Evolutionary conservation across 2,888 invertebrate genomes (phyloP).

Genomic region (Lingula anatina): DNA sequence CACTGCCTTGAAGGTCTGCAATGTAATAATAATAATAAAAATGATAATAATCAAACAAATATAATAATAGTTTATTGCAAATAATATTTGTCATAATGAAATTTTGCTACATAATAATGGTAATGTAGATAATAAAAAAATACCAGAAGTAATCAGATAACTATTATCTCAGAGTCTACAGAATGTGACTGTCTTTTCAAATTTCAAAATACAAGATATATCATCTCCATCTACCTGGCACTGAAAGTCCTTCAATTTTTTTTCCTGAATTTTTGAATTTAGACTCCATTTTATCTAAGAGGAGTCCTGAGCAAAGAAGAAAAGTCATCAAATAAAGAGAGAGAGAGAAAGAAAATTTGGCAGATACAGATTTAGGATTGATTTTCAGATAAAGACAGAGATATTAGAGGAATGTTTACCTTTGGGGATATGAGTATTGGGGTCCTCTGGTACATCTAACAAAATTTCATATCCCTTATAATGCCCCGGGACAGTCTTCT

Average conservation of each 20-base stretch:
- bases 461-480: conserved; percentile 39
- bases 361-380: no score
- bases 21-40: background rate
- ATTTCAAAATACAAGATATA: no score
- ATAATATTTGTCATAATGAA: background rate
- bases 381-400: background rate
- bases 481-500: conserved; percentile 9
- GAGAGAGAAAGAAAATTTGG: no score
- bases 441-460: conserved; percentile 27
- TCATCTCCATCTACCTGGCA: background rate
- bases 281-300: no score
- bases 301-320: no score
- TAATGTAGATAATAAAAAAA: background rate
- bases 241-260: conserved; percentile 1
- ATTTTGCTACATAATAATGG: background rate
- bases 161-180: no score
- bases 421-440: conserved; percentile 23
- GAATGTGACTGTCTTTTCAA: no score
- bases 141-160: conserved; percentile 1
- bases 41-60: background rate
- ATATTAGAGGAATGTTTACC: conserved; percentile 15
- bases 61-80: background rate
- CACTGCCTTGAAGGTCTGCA: conserved; percentile 41
- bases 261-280: no score
- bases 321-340: no score